Evolutionary conservation across 2,888 invertebrate genomes (phyloP).

Genomic region (Ligdia adustata): DNA sequence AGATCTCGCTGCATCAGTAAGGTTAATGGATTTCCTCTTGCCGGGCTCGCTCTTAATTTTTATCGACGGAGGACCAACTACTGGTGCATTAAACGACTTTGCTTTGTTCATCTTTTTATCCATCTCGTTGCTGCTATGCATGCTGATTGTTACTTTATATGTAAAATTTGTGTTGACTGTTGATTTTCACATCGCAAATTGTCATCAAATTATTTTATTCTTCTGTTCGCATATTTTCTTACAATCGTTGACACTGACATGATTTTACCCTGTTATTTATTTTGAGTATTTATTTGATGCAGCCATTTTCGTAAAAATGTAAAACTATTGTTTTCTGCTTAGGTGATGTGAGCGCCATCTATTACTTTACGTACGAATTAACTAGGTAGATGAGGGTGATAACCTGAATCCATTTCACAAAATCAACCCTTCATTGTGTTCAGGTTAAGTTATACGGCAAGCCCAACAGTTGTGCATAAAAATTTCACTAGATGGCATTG

Average conservation of each 20-base stretch:
- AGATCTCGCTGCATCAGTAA: constrained; percentile 63
- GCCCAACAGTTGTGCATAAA: background rate
- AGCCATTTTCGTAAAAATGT: no score
- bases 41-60: constrained; percentile 49
- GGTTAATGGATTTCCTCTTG: constrained; percentile 63
- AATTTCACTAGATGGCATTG: background rate
- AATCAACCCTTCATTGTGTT: no score
- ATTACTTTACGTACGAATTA: constrained; percentile 10
- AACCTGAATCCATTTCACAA: no score
- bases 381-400: background rate
- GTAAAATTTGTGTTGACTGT: constrained; percentile 40
- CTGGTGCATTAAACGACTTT: constrained; percentile 50
- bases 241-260: constrained; percentile 16
- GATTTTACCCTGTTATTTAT: background rate
- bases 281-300: no score
- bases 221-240: constrained; percentile 23
- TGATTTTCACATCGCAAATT: constrained; percentile 31
- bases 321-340: background rate
- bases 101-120: constrained; percentile 60
- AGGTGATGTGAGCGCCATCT: constrained; percentile 29
- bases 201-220: constrained; percentile 36
- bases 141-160: constrained; percentile 34
- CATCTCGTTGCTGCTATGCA: constrained; percentile 57
- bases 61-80: constrained; percentile 35
- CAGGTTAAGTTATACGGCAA: no score